Conservation (phyloP, 2,113 vertebrate genomes). For the Xiphophorus hellerii region DNA sequence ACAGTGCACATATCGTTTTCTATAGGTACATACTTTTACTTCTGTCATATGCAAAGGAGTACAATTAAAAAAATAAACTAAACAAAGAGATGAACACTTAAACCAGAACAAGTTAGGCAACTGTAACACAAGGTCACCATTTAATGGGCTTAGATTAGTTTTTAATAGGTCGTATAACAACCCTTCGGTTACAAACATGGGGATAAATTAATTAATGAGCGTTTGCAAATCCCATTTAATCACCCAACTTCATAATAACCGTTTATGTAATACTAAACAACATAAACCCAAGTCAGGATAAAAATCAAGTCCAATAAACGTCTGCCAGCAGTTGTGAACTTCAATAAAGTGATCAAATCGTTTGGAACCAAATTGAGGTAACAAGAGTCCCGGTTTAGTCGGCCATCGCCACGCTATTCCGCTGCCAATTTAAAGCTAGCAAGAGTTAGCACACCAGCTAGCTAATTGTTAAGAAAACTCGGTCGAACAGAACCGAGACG, state of each 20-base stretch:
- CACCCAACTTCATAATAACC: background rate
- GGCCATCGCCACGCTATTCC: conserved; percentile 43
- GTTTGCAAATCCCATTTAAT: background rate
- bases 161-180: too few species aligned
- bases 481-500: background rate
- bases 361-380: background rate
- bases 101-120: background rate
- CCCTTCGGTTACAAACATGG: background rate
- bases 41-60: background rate
- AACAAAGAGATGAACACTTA: background rate
- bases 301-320: background rate
- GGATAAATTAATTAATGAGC: background rate
- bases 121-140: too few species aligned
- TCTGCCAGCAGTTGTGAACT: too few species aligned
- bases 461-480: conserved; percentile 21
- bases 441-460: conserved; percentile 36
- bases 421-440: conserved; percentile 26
- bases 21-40: background rate
- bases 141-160: too few species aligned
- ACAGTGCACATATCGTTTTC: too few species aligned
- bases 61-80: background rate
- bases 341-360: background rate
- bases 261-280: background rate
- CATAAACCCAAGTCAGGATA: background rate
- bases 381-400: background rate